Base-by-base conservation (phyloP, 2,113 vertebrate genomes). In the Hemiscyllium ocellatum region DNA sequence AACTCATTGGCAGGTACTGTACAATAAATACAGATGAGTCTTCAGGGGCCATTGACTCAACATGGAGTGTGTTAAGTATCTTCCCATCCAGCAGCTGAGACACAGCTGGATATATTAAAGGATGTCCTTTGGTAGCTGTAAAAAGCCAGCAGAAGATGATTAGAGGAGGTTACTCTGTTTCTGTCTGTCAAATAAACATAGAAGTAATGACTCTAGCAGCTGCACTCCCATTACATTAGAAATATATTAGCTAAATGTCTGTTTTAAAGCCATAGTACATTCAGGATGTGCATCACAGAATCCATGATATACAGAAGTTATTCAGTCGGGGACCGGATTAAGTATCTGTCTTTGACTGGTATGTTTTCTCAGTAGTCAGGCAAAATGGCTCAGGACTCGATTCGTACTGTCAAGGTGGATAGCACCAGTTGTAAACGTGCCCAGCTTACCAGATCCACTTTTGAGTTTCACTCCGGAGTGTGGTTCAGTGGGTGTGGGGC, bases 81-180 rank as follows among this genome's bases (percentile, higher is more conserved):
- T 94, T 70, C 91, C 20, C 91, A 94, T 47, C 65, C 66, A 94
- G n/a, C 37, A 94, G 91, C 42, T 2, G 66, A 69, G 68, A 70
- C 66, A 94, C 91, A 94, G 91, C 91, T 94, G 91, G 91, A 94
- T 94, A 69, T 94, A 94, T 69, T 94, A 94, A 94, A 94, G 66
- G 70, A 94, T 24, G n/a, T 68, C 91, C 91, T 94, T 47, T 94
- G 91, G 66, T 70, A 47, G 91, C 66, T 69, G 66, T 94, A 94
- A 94, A 94, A 94, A 94, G 37, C 22, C 65, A 47, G 65, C 66
- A 94, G 66, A 68, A 94, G 65, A 94, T 70, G 91, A 94, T 94
- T 94, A 70, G 91, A 94, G 91, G 91, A 94, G 91, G 91, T 94
- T 94, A 69, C 91, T 47, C 66, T 94, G 22, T 70, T 90, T 47